Base-by-base conservation (phyloP, 30 jellyfish, hydroid and myxozoan species). In the Aurelia coerulea region DNA sequence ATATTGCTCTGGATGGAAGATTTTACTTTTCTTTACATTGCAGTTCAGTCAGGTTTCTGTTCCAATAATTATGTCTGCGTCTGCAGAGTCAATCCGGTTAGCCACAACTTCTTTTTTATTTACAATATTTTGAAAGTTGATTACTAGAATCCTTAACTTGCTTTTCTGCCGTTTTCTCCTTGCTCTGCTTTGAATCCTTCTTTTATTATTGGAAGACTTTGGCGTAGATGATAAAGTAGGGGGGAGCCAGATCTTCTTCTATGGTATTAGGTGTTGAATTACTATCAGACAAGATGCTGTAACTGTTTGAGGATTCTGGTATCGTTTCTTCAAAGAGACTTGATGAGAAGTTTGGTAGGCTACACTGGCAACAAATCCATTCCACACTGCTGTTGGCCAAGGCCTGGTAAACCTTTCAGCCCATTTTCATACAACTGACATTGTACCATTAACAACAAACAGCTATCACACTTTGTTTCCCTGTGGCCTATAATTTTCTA, bases 311-410 rank as follows among this genome's bases (percentile, higher is more conserved):
- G 17, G 89, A 79, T 72, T 4, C 72, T 54, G 80, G 16, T 16
- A 64, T 12, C n/a, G 81, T n/a, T 64, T 19, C 71, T 8, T 19
- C 72, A 79, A 62, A 79, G 8, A 79, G 72, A 18, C 1, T 0
- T 0, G 89, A 63, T 1, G 89, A 79, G 42, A 79, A 79, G 46
- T 79, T 79, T 35, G 81, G 89, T 39, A 79, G 32, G 0, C 81
- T 80, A 64, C 89, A 63, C 8, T 63, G 8, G 23, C 89, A 79
- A 51, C 81, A 79, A 79, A 79, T 64, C 89, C 88, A 54, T 42
- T 78, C 79, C 17, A 58, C 14, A 34, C 79, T 59, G 15, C 1
- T 18, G 8, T 19, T 41, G 4, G 88, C 79, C 2, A 78, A 79
- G 0, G 78, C 88, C 66, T 3, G 79, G 35, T 78, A 78, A 78